Evolutionary conservation across 2,113 vertebrate species (phyloP).

Genomic region (Oophaga pumilio): DNA sequence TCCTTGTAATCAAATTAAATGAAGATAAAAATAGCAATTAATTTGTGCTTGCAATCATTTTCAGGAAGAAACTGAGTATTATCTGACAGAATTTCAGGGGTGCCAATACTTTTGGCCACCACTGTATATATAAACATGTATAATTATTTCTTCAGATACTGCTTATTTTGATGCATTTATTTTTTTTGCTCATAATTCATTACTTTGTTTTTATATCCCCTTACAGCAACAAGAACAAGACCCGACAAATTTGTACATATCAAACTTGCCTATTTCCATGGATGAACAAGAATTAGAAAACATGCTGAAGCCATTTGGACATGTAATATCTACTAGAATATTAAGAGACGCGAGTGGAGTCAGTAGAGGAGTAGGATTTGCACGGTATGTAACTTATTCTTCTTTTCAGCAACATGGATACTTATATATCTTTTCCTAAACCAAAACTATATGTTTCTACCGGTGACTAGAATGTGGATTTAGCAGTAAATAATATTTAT

Average conservation of each 20-base stretch:
- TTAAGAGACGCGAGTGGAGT: slow-evolving; percentile 93
- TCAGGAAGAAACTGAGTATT: too few relatives aligned
- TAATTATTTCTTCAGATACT: not conserved
- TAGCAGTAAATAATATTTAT: too few relatives aligned
- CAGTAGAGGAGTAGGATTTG: slow-evolving; percentile 95
- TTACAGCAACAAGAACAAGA: slow-evolving; percentile 97
- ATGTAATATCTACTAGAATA: slow-evolving; percentile 97
- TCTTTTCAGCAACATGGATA: not conserved
- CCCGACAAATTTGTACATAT: slow-evolving; percentile 97
- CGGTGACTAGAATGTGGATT: too few relatives aligned
- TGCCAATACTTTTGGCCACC: too few relatives aligned
- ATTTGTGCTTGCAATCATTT: too few relatives aligned
- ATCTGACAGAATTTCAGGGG: too few relatives aligned
- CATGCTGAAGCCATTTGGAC: slow-evolving; percentile 95
- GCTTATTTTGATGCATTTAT: not conserved
- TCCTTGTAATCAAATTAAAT: too few relatives aligned
- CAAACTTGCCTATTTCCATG: slow-evolving; percentile 95
- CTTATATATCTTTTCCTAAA: not conserved
- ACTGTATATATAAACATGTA: too few relatives aligned
- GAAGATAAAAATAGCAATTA: too few relatives aligned
- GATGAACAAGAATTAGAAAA: slow-evolving; percentile 97
- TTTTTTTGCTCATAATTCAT: not conserved
- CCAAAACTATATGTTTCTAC: not conserved
- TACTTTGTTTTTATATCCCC: slow-evolving; percentile 60
- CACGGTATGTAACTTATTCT: slow-evolving; percentile 78